Evolutionary conservation across 1,140 invertebrate genomes (phyloP).

Genomic region (Spodoptera litura): DNA sequence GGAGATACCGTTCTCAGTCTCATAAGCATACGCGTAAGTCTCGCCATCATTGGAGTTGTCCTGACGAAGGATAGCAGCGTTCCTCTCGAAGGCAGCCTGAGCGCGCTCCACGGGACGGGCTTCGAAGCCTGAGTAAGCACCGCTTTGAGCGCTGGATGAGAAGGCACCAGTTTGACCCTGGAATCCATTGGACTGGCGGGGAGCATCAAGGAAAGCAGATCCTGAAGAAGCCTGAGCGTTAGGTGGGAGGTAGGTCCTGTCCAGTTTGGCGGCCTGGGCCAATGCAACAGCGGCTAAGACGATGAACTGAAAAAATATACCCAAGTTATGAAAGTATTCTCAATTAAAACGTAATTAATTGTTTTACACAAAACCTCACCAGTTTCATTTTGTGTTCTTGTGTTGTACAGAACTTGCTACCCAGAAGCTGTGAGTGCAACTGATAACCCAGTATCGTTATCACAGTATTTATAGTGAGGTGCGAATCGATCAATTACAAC

Average conservation of each 20-base stretch:
- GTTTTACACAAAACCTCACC: conserved; percentile 55
- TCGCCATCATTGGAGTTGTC: conserved; percentile 74
- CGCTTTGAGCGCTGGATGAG: conserved; percentile 35
- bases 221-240: conserved; percentile 85
- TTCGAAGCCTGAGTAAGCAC: conserved; percentile 35
- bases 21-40: conserved; percentile 74
- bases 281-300: conserved; percentile 63
- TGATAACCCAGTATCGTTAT: conserved; percentile 61
- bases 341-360: too few species aligned
- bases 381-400: conserved; percentile 67
- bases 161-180: conserved; percentile 23
- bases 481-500: conserved; percentile 70
- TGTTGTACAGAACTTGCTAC: conserved; percentile 18
- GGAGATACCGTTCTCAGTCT: conserved; percentile 78
- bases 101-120: conserved; percentile 62
- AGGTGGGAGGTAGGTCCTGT: conserved; percentile 88
- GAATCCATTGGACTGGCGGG: conserved; percentile 44
- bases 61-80: conserved; percentile 70
- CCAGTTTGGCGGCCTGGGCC: conserved; percentile 79
- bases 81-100: conserved; percentile 73
- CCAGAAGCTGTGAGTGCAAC: conserved; percentile 62
- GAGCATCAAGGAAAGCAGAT: conserved; percentile 73
- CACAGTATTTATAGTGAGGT: conserved; percentile 77
- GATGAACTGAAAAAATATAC: conserved; percentile 67
- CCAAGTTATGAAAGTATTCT: background rate